phyloP scores from a whole-genome alignment of 2,113 vertebrate genomes.

The Rhombomys opimus region DNA sequence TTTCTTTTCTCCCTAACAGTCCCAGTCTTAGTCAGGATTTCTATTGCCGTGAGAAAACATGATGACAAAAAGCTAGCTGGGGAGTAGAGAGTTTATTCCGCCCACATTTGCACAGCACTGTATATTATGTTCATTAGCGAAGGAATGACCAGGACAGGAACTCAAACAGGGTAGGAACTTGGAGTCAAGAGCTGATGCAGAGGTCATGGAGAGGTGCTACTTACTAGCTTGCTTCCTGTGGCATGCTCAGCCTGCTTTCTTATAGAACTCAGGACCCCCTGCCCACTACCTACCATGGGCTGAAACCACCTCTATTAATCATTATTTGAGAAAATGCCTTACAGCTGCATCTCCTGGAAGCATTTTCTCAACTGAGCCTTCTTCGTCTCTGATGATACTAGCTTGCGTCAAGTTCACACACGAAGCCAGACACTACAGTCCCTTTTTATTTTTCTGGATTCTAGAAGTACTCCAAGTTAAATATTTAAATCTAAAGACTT shows the following conservation, averaged over 20 bases:
- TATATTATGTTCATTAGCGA: neutral
- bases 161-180: neutral
- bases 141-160: neutral
- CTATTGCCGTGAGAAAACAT: neutral
- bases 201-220: neutral
- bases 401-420: neutral
- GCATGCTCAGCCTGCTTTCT: neutral
- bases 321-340: neutral
- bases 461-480: neutral
- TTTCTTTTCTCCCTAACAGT: neutral
- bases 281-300: neutral
- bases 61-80: neutral
- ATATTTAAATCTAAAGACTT: neutral
- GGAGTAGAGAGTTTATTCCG: neutral
- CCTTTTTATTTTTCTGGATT: neutral
- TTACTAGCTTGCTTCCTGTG: neutral
- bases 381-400: neutral
- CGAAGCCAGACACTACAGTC: neutral
- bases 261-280: neutral
- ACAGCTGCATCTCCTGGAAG: neutral
- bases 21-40: neutral
- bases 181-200: neutral
- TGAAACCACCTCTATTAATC: neutral
- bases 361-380: neutral
- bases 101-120: neutral